Base-by-base conservation (phyloP, 2,113 vertebrate genomes). In the Oncorhynchus kisutch region DNA sequence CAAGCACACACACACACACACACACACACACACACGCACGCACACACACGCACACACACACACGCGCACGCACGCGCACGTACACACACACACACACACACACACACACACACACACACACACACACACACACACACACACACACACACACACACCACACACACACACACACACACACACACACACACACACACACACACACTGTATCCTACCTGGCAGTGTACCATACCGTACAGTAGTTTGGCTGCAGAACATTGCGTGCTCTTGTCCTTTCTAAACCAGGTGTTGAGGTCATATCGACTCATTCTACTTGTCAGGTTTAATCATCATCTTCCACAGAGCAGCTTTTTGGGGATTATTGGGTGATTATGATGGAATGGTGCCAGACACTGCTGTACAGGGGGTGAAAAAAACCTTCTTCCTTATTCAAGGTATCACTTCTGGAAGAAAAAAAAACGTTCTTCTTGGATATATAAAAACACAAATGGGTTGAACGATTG, bases 251-350 rank as follows among this genome's bases (percentile, higher is more conserved):
- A 54, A 54, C 49, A 16, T 16, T 54, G 49, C 14, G 2, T 54
- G 16, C 12, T 39, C 31, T 49, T 71, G 76, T 8, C 87, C 85
- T 88, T 88, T 83, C 79, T 83, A 79, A 82, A 4, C 62, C 73
- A 45, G 74, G 45, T 73, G 86, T 78, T 90, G 70, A 90, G 86
- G 86, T 86, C 85, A 85, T 76, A 71, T 45, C 5, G 54, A 78
- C 82, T 89, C 88, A 92, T 88, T 90, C 83, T 78, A 86, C 84
- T 82, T 89, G 87, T 90, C 86, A 87, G 79, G 65, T 70, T 70
- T 75, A 79, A 86, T 90, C 82, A 87, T 0, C 78, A 20, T 79
- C 39, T 45, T 62, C 76, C 70, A 69, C 79, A 66, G 82, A 82
- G 82, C 68, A 74, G 82, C 82, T 85, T 78, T 70, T 77, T 71